phyloP scores from a whole-genome alignment of 2,888 invertebrate species.

The Branchinecta sandiegonensis region DNA sequence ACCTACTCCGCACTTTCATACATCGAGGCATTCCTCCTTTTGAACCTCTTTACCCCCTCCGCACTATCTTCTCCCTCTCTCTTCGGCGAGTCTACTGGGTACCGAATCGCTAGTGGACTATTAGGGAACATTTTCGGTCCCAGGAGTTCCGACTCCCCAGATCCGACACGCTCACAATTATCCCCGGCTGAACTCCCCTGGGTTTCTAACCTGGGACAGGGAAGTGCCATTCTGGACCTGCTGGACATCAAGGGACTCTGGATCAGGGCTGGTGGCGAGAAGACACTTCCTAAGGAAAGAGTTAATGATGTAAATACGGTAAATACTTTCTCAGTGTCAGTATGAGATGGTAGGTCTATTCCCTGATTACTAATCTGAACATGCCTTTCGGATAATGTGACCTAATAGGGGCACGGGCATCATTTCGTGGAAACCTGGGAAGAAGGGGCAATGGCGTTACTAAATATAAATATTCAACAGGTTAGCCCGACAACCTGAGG shows the following conservation, averaged over 20 bases:
- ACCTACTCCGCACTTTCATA: not conserved
- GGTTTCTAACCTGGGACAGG: not conserved
- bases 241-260: not conserved
- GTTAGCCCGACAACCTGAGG: too few species aligned
- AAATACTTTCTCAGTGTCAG: too few species aligned
- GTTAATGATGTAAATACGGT: too few species aligned
- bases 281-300: not conserved
- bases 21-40: not conserved
- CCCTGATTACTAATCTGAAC: too few species aligned
- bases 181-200: not conserved
- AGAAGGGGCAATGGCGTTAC: too few species aligned
- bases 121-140: not conserved
- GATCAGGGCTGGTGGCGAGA: not conserved
- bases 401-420: too few species aligned
- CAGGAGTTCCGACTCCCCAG: not conserved
- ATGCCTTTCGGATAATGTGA: too few species aligned
- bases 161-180: not conserved
- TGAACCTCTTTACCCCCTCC: not conserved
- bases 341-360: too few species aligned
- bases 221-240: slow-evolving; percentile 4
- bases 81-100: not conserved
- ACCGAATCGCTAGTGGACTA: not conserved
- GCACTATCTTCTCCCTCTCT: not conserved
- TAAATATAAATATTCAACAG: too few species aligned
- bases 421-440: too few species aligned